A percentile compares a stretch with the other conserved stretches of the same genome.
phyloP scores from a whole-genome alignment of 1,140 invertebrate species.

The Leptinotarsa defecta region DNA sequence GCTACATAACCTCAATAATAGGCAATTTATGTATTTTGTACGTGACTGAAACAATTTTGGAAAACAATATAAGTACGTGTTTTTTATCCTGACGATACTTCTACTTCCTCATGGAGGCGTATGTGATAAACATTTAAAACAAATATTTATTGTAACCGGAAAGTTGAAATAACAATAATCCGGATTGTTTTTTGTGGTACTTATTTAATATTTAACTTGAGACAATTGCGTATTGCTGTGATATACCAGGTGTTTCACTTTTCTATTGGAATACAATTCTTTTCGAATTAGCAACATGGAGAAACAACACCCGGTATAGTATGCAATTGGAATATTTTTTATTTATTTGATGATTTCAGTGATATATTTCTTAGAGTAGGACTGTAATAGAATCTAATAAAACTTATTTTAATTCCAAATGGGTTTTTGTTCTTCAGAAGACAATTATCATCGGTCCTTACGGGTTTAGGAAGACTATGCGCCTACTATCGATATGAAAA shows the following conservation, averaged over 20 bases:
- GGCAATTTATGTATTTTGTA: no score
- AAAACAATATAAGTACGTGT: no score
- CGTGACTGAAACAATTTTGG: no score
- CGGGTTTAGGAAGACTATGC: no score
- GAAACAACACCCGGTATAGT: constrained; percentile 44
- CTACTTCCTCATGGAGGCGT: not conserved
- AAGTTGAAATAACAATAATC: constrained; percentile 1
- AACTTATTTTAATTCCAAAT: not conserved
- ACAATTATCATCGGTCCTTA: no score
- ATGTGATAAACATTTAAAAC: not conserved
- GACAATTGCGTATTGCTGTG: constrained; percentile 39
- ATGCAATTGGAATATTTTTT: constrained; percentile 38
- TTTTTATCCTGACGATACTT: not conserved
- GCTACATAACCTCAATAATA: no score
- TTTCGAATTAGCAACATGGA: no score
- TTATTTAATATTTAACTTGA: constrained; percentile 16
- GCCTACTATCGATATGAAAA: no score
- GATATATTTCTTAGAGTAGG: constrained; percentile 4
- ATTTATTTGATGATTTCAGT: constrained; percentile 21
- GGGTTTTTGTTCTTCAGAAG: no score
- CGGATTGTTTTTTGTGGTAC: not conserved
- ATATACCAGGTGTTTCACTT: constrained; percentile 45
- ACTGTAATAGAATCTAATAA: not conserved
- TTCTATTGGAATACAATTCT: no score
- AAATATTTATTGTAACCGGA: not conserved